A percentile compares a stretch with the other conserved stretches of the same genome.
Evolutionary conservation across 2,797 vertebrate species (phyloP).

Genomic region (Podargus strigoides): DNA sequence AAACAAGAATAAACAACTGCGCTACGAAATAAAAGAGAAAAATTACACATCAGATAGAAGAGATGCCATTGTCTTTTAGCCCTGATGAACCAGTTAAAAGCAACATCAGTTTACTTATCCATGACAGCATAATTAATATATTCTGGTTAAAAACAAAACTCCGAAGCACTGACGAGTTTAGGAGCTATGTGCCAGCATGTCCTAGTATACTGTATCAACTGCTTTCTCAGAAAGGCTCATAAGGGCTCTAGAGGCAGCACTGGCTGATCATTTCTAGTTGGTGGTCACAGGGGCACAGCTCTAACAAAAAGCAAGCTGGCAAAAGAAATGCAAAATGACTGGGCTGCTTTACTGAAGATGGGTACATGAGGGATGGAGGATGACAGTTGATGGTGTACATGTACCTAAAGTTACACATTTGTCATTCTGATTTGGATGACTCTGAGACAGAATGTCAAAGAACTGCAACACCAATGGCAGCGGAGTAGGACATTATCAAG

Average conservation of each 20-base stretch:
- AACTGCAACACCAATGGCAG: neutral
- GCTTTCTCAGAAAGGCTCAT: neutral
- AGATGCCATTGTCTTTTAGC: conserved; percentile 4
- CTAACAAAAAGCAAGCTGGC: neutral
- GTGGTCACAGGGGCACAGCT: neutral
- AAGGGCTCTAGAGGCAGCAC: neutral
- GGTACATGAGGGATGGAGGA: neutral
- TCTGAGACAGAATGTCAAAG: neutral
- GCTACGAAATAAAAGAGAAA: conserved; percentile 32
- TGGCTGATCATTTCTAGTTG: neutral
- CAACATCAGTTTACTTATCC: conserved; percentile 7
- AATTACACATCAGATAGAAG: conserved; percentile 6
- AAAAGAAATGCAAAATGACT: neutral
- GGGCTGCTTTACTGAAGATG: neutral
- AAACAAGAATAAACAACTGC: neutral
- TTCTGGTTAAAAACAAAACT: neutral
- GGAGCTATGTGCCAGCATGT: neutral
- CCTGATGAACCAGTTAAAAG: conserved; percentile 40
- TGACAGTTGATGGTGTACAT: neutral
- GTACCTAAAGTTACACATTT: neutral
- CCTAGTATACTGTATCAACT: neutral
- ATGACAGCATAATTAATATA: conserved; percentile 1
- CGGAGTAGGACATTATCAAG: neutral
- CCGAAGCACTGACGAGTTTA: neutral
- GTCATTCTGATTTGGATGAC: neutral